Evolutionary conservation across 2,888 invertebrate species (phyloP).

Genomic region (Seira musarum): DNA sequence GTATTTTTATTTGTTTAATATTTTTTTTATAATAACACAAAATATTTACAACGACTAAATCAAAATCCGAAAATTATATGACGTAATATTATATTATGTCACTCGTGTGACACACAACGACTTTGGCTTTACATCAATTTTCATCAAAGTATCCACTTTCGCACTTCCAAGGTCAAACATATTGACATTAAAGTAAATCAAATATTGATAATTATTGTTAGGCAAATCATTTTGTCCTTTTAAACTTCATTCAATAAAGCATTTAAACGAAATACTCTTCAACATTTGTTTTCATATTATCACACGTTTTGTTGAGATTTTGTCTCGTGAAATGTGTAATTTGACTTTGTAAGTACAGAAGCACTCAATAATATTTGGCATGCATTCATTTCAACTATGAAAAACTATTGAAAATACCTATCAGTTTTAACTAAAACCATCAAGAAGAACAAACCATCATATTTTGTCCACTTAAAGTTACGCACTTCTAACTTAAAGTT

Average conservation of each 20-base stretch:
- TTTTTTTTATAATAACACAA: background rate
- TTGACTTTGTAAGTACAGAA: background rate
- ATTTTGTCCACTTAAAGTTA: background rate
- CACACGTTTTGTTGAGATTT: background rate
- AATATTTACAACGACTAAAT: background rate
- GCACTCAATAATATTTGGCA: slow-evolving; percentile 10
- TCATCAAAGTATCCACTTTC: too few relatives aligned
- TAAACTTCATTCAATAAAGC: background rate
- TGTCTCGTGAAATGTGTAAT: background rate
- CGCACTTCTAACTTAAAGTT: background rate
- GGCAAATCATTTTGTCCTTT: too few relatives aligned
- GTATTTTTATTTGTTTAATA: background rate
- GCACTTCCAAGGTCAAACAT: too few relatives aligned
- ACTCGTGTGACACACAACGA: too few relatives aligned
- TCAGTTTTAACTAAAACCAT: background rate
- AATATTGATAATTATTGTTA: too few relatives aligned
- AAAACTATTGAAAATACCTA: background rate
- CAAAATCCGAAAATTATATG: background rate
- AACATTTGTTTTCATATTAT: background rate
- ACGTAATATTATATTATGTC: background rate
- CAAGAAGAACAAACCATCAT: background rate
- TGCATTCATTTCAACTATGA: background rate
- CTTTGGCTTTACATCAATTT: too few relatives aligned
- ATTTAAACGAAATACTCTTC: background rate
- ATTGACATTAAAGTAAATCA: too few relatives aligned